Conservation (phyloP, 2,113 vertebrate genomes). For the Macrotus californicus region DNA sequence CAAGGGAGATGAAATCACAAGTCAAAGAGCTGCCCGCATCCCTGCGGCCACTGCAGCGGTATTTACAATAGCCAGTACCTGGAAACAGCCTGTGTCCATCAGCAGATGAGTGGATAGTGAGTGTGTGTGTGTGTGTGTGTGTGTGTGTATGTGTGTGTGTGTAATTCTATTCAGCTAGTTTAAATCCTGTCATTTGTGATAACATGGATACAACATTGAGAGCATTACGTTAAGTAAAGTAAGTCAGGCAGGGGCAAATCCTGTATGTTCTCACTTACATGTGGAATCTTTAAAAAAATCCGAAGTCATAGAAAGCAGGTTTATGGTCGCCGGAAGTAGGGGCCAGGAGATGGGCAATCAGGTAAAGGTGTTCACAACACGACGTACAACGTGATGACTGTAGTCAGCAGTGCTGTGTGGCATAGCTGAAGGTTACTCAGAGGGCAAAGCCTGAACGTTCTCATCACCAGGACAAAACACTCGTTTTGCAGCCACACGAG, state of each 20-base stretch:
- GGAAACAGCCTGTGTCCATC: background rate
- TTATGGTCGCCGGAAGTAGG: background rate
- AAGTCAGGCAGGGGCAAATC: background rate
- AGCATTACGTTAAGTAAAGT: background rate
- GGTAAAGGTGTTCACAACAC: background rate
- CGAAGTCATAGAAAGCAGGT: background rate
- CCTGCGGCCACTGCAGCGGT: background rate
- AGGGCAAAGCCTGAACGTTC: background rate
- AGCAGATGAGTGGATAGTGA: background rate
- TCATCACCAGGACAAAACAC: background rate
- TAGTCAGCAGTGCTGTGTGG: background rate
- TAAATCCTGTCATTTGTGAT: background rate
- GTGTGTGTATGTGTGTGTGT: background rate
- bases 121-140: background rate
- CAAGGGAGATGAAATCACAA: background rate
- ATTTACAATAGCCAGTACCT: background rate
- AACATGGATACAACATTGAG: background rate
- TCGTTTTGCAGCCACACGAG: background rate
- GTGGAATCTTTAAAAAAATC: background rate
- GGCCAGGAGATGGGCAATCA: no score
- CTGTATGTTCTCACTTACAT: background rate
- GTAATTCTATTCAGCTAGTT: background rate
- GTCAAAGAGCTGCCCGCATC: background rate
- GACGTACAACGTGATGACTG: background rate
- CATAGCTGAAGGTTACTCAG: background rate